These are phyloP conservation scores for Pseudomyrmex flavicornis DNA, from an alignment of 1,140 invertebrate genomes.

Conservation along the genomic window DNA sequence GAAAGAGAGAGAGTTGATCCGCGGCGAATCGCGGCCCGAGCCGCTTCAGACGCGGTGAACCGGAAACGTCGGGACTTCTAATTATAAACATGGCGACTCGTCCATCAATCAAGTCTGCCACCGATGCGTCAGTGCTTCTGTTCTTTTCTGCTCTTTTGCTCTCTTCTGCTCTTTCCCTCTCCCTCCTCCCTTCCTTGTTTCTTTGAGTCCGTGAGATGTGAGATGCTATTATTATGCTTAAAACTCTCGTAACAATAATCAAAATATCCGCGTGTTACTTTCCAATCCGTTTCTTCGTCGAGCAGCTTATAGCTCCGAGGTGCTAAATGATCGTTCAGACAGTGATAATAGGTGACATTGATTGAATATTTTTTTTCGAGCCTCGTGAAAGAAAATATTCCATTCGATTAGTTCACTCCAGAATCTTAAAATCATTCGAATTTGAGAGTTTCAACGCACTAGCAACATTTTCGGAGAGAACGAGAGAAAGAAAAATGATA, in stretches of 20 bases:
- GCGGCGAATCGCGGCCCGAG: slow-evolving; percentile 18
- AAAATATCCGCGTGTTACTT: slow-evolving; percentile 48
- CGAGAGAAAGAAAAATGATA: background rate
- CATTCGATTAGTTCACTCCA: too few relatives aligned
- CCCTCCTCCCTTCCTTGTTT: background rate
- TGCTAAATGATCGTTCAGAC: slow-evolving; percentile 34
- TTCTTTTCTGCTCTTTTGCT: too few relatives aligned
- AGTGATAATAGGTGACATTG: slow-evolving; percentile 14
- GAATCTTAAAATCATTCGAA: too few relatives aligned
- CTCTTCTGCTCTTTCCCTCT: slow-evolving; percentile 50
- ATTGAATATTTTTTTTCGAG: background rate
- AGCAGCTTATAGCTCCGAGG: background rate
- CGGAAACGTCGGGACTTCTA: slow-evolving; percentile 81
- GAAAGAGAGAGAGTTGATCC: slow-evolving; percentile 16
- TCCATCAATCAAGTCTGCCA: slow-evolving; percentile 78
- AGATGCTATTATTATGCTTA: slow-evolving; percentile 74
- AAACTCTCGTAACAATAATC: slow-evolving; percentile 71
- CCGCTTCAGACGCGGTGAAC: slow-evolving; percentile 51
- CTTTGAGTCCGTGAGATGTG: slow-evolving; percentile 61
- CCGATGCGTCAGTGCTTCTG: slow-evolving; percentile 53
- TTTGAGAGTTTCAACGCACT: background rate
- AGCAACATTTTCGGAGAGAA: background rate
- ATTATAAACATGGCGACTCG: slow-evolving; percentile 82
- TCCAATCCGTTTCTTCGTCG: background rate
- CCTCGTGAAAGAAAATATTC: background rate